phyloP scores from a whole-genome alignment of 2,113 vertebrate genomes.

The Stegastes partitus region DNA sequence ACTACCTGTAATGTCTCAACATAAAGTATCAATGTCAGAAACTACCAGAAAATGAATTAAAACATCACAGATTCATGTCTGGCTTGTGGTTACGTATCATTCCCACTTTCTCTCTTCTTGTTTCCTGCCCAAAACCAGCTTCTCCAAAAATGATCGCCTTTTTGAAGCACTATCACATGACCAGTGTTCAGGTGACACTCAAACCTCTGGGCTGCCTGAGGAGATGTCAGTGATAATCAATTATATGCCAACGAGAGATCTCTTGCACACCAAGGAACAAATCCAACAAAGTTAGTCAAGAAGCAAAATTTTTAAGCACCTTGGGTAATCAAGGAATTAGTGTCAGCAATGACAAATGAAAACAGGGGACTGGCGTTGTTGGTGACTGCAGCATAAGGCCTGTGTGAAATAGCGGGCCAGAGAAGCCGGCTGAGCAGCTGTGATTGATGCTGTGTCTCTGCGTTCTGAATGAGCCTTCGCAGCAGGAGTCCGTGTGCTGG shows the following conservation, averaged over 20 bases:
- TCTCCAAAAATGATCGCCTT: no score
- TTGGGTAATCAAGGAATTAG: constrained; percentile 44
- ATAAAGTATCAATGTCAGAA: constrained; percentile 2
- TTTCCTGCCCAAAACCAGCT: not conserved
- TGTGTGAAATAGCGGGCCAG: constrained; percentile 46
- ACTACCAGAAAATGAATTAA: constrained; percentile 6
- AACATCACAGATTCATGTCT: not conserved
- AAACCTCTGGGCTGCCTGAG: not conserved
- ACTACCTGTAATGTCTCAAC: not conserved
- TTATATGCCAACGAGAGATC: constrained; percentile 17
- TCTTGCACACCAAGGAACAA: constrained; percentile 28
- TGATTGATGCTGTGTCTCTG: constrained; percentile 79
- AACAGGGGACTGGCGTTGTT: constrained; percentile 34
- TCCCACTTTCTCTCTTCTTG: not conserved
- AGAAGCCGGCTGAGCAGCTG: constrained; percentile 57
- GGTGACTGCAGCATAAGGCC: constrained; percentile 59
- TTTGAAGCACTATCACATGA: not conserved
- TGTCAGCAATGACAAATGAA: constrained; percentile 52
- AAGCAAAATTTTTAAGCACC: constrained; percentile 32
- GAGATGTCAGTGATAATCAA: not conserved
- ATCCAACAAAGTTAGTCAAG: constrained; percentile 18
- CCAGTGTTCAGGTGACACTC: not conserved
- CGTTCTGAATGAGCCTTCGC: constrained; percentile 74
- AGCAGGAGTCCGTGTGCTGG: constrained; percentile 60
- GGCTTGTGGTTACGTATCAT: not conserved